phyloP scores from a whole-genome alignment of 2,797 vertebrate genomes.

The Tapirus indicus region DNA sequence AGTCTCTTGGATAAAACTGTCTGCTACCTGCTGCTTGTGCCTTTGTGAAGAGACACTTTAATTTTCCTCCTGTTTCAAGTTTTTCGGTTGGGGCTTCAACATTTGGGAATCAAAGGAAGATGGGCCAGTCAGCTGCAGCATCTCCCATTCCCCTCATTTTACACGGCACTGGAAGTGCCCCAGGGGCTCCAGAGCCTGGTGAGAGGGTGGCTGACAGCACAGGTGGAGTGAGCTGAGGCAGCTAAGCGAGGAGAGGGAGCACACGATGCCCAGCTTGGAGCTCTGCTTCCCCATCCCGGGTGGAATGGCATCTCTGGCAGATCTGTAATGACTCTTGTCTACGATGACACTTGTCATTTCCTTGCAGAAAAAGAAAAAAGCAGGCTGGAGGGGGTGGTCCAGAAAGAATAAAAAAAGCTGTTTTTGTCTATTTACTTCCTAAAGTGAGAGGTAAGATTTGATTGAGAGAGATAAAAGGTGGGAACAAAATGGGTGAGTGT shows the following conservation, averaged over 20 bases:
- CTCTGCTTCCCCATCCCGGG: not conserved
- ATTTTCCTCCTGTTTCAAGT: conserved; percentile 51
- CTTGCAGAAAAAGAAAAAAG: not conserved
- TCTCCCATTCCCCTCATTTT: conserved; percentile 14
- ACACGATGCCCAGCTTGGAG: not conserved
- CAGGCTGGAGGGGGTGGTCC: rapidly evolving
- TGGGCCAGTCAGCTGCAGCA: not conserved
- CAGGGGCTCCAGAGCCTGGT: not conserved
- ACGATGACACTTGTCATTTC: not conserved
- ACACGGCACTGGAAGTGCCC: not conserved
- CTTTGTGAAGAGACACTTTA: conserved; percentile 64
- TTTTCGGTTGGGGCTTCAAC: conserved; percentile 34
- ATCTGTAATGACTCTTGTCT: not conserved
- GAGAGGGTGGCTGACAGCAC: not conserved
- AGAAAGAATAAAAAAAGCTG: not conserved
- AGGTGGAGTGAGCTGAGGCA: not conserved
- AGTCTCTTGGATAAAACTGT: conserved; percentile 59
- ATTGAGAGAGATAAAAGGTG: not conserved
- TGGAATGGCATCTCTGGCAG: not conserved
- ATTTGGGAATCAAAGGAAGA: conserved; percentile 58
- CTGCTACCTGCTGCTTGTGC: conserved; percentile 5
- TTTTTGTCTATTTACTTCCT: conserved; percentile 29
- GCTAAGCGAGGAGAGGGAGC: not conserved
- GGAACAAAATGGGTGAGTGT: not conserved
- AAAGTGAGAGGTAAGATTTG: not conserved